phyloP scores from a whole-genome alignment of 2,797 vertebrate species.

The Alexandromys oeconomus region DNA sequence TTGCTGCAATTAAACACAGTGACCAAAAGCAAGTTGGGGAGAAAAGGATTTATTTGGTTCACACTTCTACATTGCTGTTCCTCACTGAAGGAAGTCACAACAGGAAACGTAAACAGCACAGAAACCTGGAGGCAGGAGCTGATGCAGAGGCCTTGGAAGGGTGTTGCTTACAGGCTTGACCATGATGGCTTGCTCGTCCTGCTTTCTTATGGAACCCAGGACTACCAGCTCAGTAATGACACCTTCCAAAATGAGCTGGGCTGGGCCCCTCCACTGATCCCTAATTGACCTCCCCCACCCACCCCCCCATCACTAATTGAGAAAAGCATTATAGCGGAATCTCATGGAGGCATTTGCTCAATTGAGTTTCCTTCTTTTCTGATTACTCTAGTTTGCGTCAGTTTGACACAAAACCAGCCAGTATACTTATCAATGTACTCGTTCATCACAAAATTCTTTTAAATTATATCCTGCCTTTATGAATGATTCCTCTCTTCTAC shows the following conservation, averaged over 20 bases:
- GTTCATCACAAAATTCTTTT: constrained; percentile 56
- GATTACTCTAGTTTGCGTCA: neutral
- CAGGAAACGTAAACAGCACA: neutral
- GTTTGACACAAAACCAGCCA: neutral
- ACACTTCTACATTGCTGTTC: neutral
- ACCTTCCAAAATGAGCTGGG: neutral
- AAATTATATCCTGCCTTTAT: constrained; percentile 64
- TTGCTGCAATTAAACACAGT: neutral
- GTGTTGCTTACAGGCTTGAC: neutral
- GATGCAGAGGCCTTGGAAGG: neutral
- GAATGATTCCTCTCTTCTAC: constrained; percentile 73
- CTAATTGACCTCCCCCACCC: too few relatives aligned
- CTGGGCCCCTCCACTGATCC: too few relatives aligned
- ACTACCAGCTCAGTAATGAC: neutral
- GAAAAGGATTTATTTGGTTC: neutral
- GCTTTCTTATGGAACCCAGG: neutral
- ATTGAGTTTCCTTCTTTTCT: neutral
- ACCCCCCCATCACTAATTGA: neutral
- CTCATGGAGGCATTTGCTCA: neutral
- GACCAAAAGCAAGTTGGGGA: neutral
- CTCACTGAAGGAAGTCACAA: neutral
- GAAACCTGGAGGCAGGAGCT: neutral
- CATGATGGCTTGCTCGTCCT: neutral
- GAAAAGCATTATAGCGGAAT: neutral
- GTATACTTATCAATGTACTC: constrained; percentile 66